These are phyloP conservation scores for Neotragus pygmaeus DNA, from an alignment of 2,113 vertebrate genomes.

Conservation along the genomic window DNA sequence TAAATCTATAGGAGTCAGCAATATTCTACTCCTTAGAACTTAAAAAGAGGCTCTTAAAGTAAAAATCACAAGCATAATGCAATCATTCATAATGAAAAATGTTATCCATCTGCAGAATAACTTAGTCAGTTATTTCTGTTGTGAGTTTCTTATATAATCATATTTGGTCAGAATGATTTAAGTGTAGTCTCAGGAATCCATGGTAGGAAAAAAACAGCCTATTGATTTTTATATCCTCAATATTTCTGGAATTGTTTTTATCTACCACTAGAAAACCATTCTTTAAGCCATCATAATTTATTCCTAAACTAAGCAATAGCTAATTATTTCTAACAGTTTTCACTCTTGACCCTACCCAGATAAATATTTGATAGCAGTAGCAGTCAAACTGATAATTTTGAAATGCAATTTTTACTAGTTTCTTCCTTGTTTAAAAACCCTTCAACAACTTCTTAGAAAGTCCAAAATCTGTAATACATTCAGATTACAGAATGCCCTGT, in stretches of 20 bases:
- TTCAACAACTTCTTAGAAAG: not conserved
- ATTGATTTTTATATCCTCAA: not conserved
- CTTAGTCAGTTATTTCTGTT: not conserved
- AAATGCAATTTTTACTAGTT: not conserved
- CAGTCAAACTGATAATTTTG: not conserved
- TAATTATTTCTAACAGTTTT: not conserved
- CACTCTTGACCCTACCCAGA: not conserved
- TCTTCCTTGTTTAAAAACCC: not conserved
- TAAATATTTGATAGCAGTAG: not conserved
- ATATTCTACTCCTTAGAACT: not conserved
- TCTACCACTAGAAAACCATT: not conserved
- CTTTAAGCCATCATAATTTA: not conserved
- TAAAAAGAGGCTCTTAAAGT: not conserved
- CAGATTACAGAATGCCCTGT: accelerated
- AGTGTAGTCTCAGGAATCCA: not conserved
- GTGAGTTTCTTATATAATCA: not conserved
- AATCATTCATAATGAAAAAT: not conserved
- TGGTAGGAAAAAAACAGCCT: not conserved
- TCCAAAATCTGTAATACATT: not conserved
- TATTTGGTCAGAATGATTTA: not conserved
- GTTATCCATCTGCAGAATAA: not conserved
- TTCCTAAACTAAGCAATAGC: not conserved
- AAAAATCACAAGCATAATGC: not conserved
- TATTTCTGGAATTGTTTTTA: not conserved
- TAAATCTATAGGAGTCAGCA: not conserved